Base-by-base conservation (phyloP, 2,797 vertebrate species). In the Lithobates sylvaticus region DNA sequence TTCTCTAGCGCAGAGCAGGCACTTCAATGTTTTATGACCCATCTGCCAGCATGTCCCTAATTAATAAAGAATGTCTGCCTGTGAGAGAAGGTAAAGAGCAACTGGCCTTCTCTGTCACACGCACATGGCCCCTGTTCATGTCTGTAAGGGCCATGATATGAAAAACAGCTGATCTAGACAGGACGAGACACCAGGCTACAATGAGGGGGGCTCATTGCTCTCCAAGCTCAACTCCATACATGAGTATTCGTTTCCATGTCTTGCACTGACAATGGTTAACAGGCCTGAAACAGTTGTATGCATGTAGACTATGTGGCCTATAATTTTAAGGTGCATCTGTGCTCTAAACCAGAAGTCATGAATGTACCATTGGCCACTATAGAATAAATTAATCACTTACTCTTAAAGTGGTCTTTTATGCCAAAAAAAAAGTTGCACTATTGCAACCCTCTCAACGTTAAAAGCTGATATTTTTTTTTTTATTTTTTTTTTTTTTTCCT, bases 1-100 rank as follows among this genome's bases (percentile, higher is more conserved):
- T 79, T 73, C 47, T 54, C 68, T 54, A 74, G 81, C 58, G 44
- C 61, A 79, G 26, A 87, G 61, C 58, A 76, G 84, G 72, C 73
- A 81, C 79, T 76, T 86, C 72, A 76, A 75, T 74, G 32, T 86
- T 86, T 86, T 76, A 86, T 82, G 78, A 71, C 34, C 78, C 84
- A 81, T 86, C 79, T 86, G 85, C 68, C 78, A 76, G 50, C 72
- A 72, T 83, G 67, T 42, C 21, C 42, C 77, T 80, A 68, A 69
- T 75, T 85, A 85, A 78, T 85, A 85, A 85, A 79, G 75, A 78
- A 54, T 47, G 83, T 65, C n/a, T 27, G 70, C 27, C 13, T 68
- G 64, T 58, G 72, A 15, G 42, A 29, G 65, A 39, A 39, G 23
- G 64, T 26, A 27, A 73, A 21, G 36, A 76, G 36, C 72, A 70